Percentiles rank a stretch among this genome's conserved stretches.
Evolutionary conservation across 2,797 vertebrate genomes (phyloP).

Genomic region (Morus bassanus): DNA sequence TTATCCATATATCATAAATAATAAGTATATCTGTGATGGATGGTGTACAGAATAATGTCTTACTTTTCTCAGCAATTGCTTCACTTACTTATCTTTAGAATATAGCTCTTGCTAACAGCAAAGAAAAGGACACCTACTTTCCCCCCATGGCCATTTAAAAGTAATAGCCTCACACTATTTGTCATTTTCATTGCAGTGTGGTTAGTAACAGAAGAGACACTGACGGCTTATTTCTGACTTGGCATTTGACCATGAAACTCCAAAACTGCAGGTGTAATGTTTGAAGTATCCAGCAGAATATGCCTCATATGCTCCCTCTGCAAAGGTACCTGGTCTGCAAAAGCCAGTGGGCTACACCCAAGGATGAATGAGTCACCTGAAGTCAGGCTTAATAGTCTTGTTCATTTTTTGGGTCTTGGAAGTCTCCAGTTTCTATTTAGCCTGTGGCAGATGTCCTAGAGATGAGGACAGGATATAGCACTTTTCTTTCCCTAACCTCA

Average conservation of each 20-base stretch:
- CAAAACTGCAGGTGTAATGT: background rate
- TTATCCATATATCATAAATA: background rate
- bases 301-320: background rate
- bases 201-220: background rate
- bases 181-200: background rate
- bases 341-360: rapidly evolving
- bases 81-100: background rate
- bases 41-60: background rate
- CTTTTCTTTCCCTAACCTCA: background rate
- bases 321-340: background rate
- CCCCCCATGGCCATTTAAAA: background rate
- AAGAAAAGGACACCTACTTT: background rate
- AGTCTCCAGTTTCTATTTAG: background rate
- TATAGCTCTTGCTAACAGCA: background rate
- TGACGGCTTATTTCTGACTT: background rate
- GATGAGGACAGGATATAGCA: background rate
- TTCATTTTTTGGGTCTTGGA: background rate
- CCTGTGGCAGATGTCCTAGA: background rate
- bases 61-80: background rate
- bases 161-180: background rate
- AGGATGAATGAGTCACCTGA: background rate
- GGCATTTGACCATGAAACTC: background rate
- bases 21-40: background rate
- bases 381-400: background rate
- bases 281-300: background rate